Conservation (phyloP, 2,888 invertebrate genomes). For the Nowickia ferox region DNA sequence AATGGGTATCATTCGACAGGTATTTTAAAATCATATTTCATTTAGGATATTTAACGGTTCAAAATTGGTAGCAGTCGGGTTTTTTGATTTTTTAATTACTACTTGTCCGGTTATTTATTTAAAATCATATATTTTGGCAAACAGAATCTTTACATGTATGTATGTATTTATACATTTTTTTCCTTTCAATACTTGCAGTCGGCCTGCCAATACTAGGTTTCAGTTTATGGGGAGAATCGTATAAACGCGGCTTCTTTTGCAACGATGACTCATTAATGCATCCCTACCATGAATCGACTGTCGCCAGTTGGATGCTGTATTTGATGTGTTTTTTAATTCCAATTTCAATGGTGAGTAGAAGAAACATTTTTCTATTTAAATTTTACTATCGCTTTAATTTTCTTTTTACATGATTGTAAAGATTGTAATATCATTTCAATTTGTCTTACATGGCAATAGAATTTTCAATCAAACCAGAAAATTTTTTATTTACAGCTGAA, state of each 20-base stretch:
- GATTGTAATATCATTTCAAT: slow-evolving; percentile 2
- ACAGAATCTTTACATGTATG: background rate
- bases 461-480: background rate
- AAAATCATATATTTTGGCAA: background rate
- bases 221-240: slow-evolving; percentile 89
- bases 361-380: background rate
- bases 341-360: slow-evolving; percentile 87
- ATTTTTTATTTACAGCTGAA: slow-evolving; percentile 29
- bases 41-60: too few relatives aligned
- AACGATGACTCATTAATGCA: slow-evolving; percentile 95
- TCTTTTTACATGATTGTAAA: slow-evolving; percentile 23
- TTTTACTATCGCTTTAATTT: slow-evolving; percentile 9
- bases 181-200: slow-evolving; percentile 86
- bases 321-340: slow-evolving; percentile 90
- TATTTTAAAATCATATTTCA: too few relatives aligned
- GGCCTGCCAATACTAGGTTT: slow-evolving; percentile 89
- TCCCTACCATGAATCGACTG: slow-evolving; percentile 92
- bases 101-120: background rate
- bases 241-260: slow-evolving; percentile 96
- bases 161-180: background rate
- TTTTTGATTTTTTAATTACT: background rate
- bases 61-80: too few relatives aligned
- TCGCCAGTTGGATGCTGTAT: slow-evolving; percentile 91
- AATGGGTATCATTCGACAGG: too few relatives aligned
- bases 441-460: slow-evolving; percentile 8